These are phyloP conservation scores for Erebia aethiops DNA, from an alignment of 2,888 invertebrate genomes.

Conservation along the genomic window DNA sequence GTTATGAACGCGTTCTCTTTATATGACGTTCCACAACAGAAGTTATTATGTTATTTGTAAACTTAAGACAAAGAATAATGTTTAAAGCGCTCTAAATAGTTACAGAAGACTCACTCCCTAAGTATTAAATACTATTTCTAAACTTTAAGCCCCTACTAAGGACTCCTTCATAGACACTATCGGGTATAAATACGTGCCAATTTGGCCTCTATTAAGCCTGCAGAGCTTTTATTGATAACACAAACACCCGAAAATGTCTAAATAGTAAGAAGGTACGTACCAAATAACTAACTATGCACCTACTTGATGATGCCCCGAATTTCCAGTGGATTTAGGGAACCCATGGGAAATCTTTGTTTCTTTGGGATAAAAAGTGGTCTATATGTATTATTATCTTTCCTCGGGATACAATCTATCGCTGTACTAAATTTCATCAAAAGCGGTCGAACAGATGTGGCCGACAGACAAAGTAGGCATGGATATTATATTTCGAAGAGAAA, in stretches of 20 bases:
- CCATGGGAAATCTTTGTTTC: no score
- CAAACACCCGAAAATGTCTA: background rate
- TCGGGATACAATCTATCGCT: no score
- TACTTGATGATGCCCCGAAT: no score
- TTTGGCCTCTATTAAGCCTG: background rate
- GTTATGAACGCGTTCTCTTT: slow-evolving; percentile 33
- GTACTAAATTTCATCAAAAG: no score
- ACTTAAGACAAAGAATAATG: slow-evolving; percentile 8
- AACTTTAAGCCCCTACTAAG: background rate
- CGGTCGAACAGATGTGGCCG: no score
- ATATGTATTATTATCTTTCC: no score
- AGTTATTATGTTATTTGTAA: slow-evolving; percentile 25
- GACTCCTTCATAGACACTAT: background rate
- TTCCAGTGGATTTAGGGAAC: no score
- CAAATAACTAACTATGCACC: no score
- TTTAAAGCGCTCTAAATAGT: background rate
- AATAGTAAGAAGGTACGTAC: background rate
- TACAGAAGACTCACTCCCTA: background rate
- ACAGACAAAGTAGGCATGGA: no score
- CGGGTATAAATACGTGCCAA: no score
- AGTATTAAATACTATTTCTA: background rate
- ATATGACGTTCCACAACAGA: slow-evolving; percentile 21
- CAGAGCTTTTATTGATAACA: background rate
- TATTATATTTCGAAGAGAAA: no score
- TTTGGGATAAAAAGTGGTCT: no score